A percentile compares a stretch with the other conserved stretches of the same genome.
Evolutionary conservation across 2,888 invertebrate genomes (phyloP).

Genomic region (Synergus japonicus): DNA sequence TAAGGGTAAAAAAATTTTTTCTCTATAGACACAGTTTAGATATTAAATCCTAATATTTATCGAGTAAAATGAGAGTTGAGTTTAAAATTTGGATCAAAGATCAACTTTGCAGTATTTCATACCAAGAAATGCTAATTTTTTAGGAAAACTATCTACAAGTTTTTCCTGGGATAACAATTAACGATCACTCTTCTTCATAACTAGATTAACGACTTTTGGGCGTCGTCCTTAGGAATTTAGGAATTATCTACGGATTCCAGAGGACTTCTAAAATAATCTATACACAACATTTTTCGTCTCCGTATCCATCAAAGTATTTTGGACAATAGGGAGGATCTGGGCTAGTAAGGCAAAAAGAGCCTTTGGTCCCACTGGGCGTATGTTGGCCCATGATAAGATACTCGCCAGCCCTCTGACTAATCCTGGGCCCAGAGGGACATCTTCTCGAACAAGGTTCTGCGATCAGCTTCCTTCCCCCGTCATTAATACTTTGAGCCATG

Average conservation of each 20-base stretch:
- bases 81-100: no score
- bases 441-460: conserved; percentile 87
- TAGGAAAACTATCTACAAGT: background rate
- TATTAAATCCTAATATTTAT: no score
- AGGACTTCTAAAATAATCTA: conserved; percentile 32
- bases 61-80: no score
- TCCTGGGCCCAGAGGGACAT: conserved; percentile 83
- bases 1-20: no score
- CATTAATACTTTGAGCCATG: conserved; percentile 87
- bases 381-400: conserved; percentile 85
- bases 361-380: conserved; percentile 84
- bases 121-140: background rate
- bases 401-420: conserved; percentile 80
- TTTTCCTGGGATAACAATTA: background rate
- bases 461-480: conserved; percentile 77
- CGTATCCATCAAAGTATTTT: conserved; percentile 76
- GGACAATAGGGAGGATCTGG: conserved; percentile 86
- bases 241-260: background rate
- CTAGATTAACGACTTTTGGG: background rate
- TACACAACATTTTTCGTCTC: conserved; percentile 85
- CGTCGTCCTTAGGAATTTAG: background rate
- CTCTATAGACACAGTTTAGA: no score
- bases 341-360: conserved; percentile 85
- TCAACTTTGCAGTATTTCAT: background rate
- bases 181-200: background rate